Base-by-base conservation (phyloP, 2,113 vertebrate genomes). In the Sylvia atricapilla region DNA sequence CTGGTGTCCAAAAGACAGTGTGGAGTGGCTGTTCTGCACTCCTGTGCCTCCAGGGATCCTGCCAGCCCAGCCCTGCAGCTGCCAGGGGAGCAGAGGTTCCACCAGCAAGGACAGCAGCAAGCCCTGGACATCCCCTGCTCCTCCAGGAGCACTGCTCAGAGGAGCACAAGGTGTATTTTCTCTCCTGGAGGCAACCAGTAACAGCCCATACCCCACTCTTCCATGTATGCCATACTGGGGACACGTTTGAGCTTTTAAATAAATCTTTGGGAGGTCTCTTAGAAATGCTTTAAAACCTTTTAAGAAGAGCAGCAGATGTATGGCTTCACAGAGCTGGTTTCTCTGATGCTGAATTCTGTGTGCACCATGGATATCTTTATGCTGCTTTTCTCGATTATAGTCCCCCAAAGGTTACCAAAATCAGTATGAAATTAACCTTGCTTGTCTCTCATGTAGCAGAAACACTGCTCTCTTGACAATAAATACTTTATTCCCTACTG, bases 391-490 rank as follows among this genome's bases (percentile, higher is more conserved):
- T 95, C 72, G 66, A 79, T 94, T 96, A 44, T 59, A 80, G 89
- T 74, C 68, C 72, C 95, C 67, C 75, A 88, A 84, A 93, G 95
- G 84, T 95, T 96, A 66, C 49, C 63, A 44, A 93, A 97, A 96
- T 93, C 89, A 87, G 92, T 93, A 83, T 89, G 95, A 97, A 97
- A 97, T 97, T 96, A 97, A 89, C 93, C 95, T 97, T 82, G 83
- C 76, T 89, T 97, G 70, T 97, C 94, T 93, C 77, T 96, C 59
- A 19, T 46, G 59, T 69, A 77, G 83, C 84, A 94, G 83, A 94
- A 96, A 96, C 2, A 35, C 67, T 90, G 66, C 87, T 96, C 49
- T 75, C 58, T 60, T 85, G 93, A 95, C 90, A 95, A 77, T 60
- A 97, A 87, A 89, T 79, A 79, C 44, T 78, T 23, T 62, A 47